Base-by-base conservation (phyloP, 2,113 vertebrate genomes). In the Paradisaea rubra region DNA sequence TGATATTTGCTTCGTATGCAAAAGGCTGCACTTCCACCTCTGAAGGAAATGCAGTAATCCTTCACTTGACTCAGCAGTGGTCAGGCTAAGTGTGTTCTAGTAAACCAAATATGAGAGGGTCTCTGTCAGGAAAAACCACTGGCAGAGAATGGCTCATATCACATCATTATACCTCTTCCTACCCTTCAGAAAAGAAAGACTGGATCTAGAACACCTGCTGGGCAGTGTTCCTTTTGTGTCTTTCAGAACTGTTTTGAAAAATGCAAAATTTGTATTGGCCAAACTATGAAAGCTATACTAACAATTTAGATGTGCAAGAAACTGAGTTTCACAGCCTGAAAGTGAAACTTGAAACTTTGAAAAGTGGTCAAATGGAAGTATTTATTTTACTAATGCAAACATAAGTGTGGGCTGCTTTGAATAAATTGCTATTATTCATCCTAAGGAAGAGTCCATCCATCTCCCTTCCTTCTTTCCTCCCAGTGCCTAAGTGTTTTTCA, bases 11-110 rank as follows among this genome's bases (percentile, higher is more conserved):
- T 80, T 28, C 35, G 41, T 54, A 41, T 45, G n/a, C 14, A 54
- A 74, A 86, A 54, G 5, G 3, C 31, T 54, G 13, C 42, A 24
- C 3, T 44, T 33, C 33, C 0, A 0, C n/a, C 7, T 56, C 13
- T 33, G 39, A 65, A 49, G 52, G 15, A 83, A 70, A 79, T 23
- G 21, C 22, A 76, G 17, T 16, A 49, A 66, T 45, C 30, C 39
- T 88, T 76, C 54, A 42, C 13, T 85, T 88, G 14, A 31, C 11
- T 71, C 25, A 41, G 25, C 16, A 54, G 18, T 23, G 33, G 37
- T 61, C 47, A 92, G 16, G 10, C 7, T 68, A 27, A 73, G 13
- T 37, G 25, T 35, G 41, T 53, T 50, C 45, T 56, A 44, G 20
- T 37, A 63, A 81, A 49, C 11, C 35, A 52, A 68, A 64, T 28